These are phyloP conservation scores for Tolypeutes matacus DNA, from an alignment of 2,797 vertebrate genomes.

Conservation along the genomic window DNA sequence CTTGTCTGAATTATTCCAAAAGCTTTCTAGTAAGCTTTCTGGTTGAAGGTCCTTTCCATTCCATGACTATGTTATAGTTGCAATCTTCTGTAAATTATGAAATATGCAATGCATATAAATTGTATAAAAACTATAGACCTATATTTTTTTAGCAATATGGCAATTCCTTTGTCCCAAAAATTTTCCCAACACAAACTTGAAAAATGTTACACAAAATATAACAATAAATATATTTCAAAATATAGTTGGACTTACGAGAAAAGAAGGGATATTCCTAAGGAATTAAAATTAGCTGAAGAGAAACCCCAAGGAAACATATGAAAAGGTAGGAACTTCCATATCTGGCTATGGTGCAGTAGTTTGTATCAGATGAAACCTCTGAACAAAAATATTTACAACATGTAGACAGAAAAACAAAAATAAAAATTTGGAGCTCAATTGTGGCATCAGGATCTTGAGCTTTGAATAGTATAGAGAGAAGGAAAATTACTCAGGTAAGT, in stretches of 20 bases:
- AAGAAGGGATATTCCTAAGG: neutral
- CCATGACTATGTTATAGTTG: neutral
- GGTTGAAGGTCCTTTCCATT: neutral
- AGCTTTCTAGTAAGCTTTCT: neutral
- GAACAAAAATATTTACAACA: neutral
- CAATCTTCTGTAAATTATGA: neutral
- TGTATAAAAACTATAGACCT: neutral
- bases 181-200: neutral
- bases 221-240: too few relatives aligned
- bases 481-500: neutral
- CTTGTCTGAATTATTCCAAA: neutral
- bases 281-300: neutral
- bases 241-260: neutral
- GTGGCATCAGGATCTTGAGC: rapidly evolving
- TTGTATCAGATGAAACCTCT: neutral
- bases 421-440: neutral
- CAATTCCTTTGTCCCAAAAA: neutral
- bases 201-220: neutral
- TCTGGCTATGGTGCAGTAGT: neutral
- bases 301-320: neutral
- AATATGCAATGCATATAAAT: neutral
- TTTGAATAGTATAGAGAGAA: neutral
- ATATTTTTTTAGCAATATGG: neutral
- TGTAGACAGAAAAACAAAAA: neutral
- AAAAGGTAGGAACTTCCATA: neutral